A percentile compares a stretch with the other conserved stretches of the same genome.
phyloP scores from a whole-genome alignment of 2,888 invertebrate genomes.

The Adelphocoris suturalis region DNA sequence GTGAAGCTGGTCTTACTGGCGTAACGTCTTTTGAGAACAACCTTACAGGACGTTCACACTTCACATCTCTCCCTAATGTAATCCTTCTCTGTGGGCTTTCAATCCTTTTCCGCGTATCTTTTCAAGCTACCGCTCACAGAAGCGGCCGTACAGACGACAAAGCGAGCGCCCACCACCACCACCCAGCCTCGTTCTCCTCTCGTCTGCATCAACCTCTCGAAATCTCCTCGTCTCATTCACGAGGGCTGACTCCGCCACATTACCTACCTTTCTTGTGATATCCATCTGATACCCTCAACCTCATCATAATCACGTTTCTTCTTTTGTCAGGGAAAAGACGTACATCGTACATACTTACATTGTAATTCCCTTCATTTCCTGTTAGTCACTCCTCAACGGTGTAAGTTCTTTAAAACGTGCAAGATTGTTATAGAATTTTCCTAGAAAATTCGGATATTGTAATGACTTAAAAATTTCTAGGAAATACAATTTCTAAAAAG shows the following conservation, averaged over 20 bases:
- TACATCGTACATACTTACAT: too few species aligned
- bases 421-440: too few species aligned
- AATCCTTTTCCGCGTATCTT: slow-evolving; percentile 15
- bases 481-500: too few species aligned
- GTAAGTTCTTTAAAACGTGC: too few species aligned
- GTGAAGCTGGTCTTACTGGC: too few species aligned
- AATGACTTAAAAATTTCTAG: too few species aligned
- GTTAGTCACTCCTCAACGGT: too few species aligned
- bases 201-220: not conserved
- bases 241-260: slow-evolving; percentile 14
- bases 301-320: not conserved
- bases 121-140: not conserved
- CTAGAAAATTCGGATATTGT: too few species aligned
- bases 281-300: not conserved
- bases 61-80: slow-evolving; percentile 2
- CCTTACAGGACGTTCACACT: not conserved
- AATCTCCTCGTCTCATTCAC: not conserved
- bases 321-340: not conserved
- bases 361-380: too few species aligned
- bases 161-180: not conserved
- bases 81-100: not conserved
- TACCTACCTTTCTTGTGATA: slow-evolving; percentile 1
- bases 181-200: not conserved
- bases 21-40: too few species aligned
- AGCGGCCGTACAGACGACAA: not conserved